Conservation (phyloP, 1,140 invertebrate species). For the Hypsibius dujardini region DNA sequence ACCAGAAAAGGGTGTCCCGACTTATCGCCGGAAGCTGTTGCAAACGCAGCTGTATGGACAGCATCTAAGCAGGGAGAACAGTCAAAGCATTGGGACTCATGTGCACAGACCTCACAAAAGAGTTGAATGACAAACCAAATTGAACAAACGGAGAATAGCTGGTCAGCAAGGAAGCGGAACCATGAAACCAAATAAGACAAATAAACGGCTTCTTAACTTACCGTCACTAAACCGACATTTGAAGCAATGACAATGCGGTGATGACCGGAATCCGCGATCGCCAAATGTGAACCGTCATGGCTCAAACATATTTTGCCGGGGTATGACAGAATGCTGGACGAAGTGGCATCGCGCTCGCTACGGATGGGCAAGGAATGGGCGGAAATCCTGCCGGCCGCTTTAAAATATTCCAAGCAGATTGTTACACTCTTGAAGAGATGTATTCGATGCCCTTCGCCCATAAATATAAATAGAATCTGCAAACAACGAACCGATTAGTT, state of each 20-base stretch:
- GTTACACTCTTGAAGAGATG: constrained; percentile 48
- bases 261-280: constrained; percentile 36
- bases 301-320: constrained; percentile 32
- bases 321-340: constrained; percentile 23
- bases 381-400: constrained; percentile 27
- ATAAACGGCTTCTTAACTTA: constrained; percentile 25
- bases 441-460: constrained; percentile 63
- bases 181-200: no score
- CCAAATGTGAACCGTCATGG: constrained; percentile 26
- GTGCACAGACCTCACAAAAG: constrained; percentile 20
- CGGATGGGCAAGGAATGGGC: constrained; percentile 11
- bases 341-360: background rate
- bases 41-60: no score
- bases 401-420: constrained; percentile 46
- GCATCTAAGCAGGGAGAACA: no score
- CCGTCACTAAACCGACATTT: constrained; percentile 44
- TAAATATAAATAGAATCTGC: constrained; percentile 48
- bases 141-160: no score
- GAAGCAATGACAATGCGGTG: constrained; percentile 34
- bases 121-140: background rate
- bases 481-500: background rate
- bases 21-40: no score
- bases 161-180: no score
- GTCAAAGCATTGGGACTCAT: no score
- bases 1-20: no score